Conservation (phyloP, 2,113 vertebrate genomes). For the Alligator mississippiensis region DNA sequence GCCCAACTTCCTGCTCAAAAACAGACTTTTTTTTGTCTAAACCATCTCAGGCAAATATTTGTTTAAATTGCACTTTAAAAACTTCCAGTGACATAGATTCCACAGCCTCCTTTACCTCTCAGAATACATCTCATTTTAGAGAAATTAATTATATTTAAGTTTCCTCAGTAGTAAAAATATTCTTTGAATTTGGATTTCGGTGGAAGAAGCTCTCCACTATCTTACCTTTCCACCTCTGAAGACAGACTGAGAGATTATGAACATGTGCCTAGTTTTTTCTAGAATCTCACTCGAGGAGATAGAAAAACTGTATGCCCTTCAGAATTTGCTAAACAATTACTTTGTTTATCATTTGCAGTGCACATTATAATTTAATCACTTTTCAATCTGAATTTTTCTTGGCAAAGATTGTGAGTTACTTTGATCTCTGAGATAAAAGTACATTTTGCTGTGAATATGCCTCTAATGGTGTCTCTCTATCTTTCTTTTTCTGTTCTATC, state of each 20-base stretch:
- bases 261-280: background rate
- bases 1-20: too few relatives aligned
- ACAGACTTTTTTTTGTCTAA: too few relatives aligned
- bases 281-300: conserved; percentile 2
- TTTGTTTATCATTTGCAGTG: background rate
- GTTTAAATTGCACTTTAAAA: too few relatives aligned
- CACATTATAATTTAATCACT: conserved; percentile 34
- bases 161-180: conserved; percentile 2
- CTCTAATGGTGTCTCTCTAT: conserved; percentile 28
- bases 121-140: background rate
- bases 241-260: conserved; percentile 1
- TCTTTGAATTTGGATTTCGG: background rate
- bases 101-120: too few relatives aligned
- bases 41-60: too few relatives aligned
- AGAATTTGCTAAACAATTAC: conserved; percentile 35
- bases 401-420: conserved; percentile 15
- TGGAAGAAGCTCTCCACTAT: background rate
- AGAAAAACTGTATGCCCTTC: conserved; percentile 21
- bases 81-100: background rate
- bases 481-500: background rate
- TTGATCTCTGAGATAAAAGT: conserved; percentile 58
- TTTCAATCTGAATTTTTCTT: conserved; percentile 35
- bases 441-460: conserved; percentile 16
- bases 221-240: background rate
- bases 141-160: conserved; percentile 45